Conservation (phyloP, 1,140 invertebrate genomes). For the Sogatella furcifera region DNA sequence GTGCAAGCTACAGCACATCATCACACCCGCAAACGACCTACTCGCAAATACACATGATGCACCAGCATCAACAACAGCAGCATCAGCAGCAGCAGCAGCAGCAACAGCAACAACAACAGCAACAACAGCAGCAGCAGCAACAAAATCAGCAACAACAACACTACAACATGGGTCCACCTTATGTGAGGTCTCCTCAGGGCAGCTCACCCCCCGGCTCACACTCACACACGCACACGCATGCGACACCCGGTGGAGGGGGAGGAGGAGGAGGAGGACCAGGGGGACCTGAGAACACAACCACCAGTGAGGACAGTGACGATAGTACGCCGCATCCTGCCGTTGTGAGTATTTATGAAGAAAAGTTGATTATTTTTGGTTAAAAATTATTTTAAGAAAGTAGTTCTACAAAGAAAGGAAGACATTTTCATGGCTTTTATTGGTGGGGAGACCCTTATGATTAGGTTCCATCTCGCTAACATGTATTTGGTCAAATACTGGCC, state of each 20-base stretch:
- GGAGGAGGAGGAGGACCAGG: no score
- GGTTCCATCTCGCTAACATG: no score
- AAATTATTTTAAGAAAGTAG: no score
- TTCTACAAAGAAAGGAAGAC: no score
- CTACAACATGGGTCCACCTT: slow-evolving; percentile 24
- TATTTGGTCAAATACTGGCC: no score
- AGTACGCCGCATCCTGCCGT: slow-evolving; percentile 61
- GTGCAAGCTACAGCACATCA: slow-evolving; percentile 35
- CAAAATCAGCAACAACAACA: slow-evolving; percentile 32
- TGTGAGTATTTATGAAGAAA: slow-evolving; percentile 35
- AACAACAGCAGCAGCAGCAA: slow-evolving; percentile 34
- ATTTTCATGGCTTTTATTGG: no score
- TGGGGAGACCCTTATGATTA: no score
- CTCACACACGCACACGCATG: slow-evolving; percentile 34
- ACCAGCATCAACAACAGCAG: slow-evolving; percentile 32
- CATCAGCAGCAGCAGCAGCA: slow-evolving; percentile 37
- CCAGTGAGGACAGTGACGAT: slow-evolving; percentile 80
- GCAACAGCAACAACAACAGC: slow-evolving; percentile 25
- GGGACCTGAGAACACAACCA: slow-evolving; percentile 44
- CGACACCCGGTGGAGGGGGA: no score
- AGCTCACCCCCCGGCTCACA: slow-evolving; percentile 39
- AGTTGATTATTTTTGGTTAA: no score
- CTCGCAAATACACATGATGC: slow-evolving; percentile 28
- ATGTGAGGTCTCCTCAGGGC: slow-evolving; percentile 34
- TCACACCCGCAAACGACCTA: slow-evolving; percentile 23